Evolutionary conservation across 2,797 vertebrate genomes (phyloP), one percentile per base, ranked within the genome.

Genomic region (Syngnathus acus): DNA sequence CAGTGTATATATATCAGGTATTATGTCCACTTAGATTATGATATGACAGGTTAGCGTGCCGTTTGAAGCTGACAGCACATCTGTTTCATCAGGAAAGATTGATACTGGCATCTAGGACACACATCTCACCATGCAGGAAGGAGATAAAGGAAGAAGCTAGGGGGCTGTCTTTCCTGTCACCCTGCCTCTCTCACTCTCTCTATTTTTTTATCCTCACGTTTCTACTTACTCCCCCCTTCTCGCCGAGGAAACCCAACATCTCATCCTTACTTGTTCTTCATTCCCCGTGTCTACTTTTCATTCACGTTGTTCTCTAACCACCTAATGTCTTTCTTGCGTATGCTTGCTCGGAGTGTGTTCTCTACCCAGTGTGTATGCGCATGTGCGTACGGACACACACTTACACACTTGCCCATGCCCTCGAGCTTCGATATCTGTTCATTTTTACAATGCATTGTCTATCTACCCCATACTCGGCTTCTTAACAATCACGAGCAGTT

Each of bases 1-100:
- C 89, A 90, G 87, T 91, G 83, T 89, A 88, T 91, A 85, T 93
- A 90, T 90, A 91, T 89, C 90, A 91, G 83, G 64, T 92, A 93
- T 92, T 90, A 86, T 92, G 93, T 94, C 94, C 94, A 90, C 90
- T 93, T 89, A 81, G 89, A 92, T 97, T 93, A 94, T 90, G 88
- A 91, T 85, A 78, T 89, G 91, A 90, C 89, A 91, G 90, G 91
- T 93, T 89, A 87, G 91, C 91, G 85, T 89, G 82, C 86, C 89
- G 90, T 92, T 93, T 89, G 90, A 82, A 92, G 90, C 90, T 94
- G 93, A 94, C 93, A 93, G 92, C 89, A 71, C 90, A 93, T 94
- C 92, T 95, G 89, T 91, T 92, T 90, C 86, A 87, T 91, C 89
- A 90, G 88, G 87, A 87, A 90, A 90, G 93, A 95, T 91, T 93